Evolutionary conservation across 2,113 vertebrate species (phyloP).

Genomic region (Tricholaema leucomelas): DNA sequence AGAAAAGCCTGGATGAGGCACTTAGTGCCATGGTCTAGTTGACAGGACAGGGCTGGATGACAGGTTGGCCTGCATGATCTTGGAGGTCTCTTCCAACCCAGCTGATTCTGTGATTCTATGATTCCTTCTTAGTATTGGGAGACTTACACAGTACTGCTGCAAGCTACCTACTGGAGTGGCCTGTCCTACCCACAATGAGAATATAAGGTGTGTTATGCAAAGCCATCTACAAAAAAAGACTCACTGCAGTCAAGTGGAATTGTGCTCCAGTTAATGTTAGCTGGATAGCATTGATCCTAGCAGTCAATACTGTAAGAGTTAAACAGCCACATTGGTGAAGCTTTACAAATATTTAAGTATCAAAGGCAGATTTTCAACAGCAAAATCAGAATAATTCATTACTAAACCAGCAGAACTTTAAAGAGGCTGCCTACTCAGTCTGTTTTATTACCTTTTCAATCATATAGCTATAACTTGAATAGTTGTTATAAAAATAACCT

Average conservation of each 20-base stretch:
- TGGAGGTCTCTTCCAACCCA: no score
- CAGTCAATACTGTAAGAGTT: background rate
- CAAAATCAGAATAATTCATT: background rate
- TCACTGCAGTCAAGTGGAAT: background rate
- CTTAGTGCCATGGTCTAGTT: no score
- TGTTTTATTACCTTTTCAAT: constrained; percentile 26
- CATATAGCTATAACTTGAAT: background rate
- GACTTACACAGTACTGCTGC: background rate
- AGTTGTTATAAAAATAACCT: constrained; percentile 25
- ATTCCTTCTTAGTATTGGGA: background rate
- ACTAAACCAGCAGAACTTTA: background rate
- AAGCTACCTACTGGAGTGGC: background rate
- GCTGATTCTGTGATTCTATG: no score
- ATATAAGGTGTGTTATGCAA: background rate
- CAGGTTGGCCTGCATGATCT: no score
- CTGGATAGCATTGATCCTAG: background rate
- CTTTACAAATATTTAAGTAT: background rate
- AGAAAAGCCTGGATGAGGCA: no score
- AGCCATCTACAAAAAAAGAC: background rate
- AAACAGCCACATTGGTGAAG: background rate
- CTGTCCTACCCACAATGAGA: background rate
- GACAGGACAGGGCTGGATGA: no score
- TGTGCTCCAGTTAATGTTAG: background rate
- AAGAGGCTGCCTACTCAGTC: background rate
- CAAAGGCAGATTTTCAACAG: background rate